phyloP scores from a whole-genome alignment of 2,888 invertebrate genomes.

The Drosophila infuscata region DNA sequence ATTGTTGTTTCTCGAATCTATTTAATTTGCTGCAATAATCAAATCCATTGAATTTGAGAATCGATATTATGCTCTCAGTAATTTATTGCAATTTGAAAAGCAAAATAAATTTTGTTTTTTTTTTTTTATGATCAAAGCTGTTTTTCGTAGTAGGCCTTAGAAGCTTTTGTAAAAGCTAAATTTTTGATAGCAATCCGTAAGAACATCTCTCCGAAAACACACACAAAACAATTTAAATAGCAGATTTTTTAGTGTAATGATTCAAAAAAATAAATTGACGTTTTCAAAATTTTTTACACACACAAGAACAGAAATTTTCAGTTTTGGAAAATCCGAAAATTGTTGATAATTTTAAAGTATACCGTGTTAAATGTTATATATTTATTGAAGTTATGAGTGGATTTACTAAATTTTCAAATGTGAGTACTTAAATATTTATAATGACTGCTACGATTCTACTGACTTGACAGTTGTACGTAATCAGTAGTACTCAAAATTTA shows the following conservation, averaged over 20 bases:
- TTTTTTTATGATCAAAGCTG: neutral
- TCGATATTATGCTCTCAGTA: neutral
- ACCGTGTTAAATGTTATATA: neutral
- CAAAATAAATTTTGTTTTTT: neutral
- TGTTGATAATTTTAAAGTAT: neutral
- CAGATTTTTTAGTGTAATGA: slow-evolving; percentile 37
- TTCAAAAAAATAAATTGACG: slow-evolving; percentile 1
- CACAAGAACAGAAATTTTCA: neutral
- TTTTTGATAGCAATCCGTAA: neutral
- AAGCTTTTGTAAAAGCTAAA: neutral
- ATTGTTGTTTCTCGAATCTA: slow-evolving; percentile 54
- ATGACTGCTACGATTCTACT: neutral
- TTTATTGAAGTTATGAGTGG: neutral
- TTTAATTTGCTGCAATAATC: slow-evolving; percentile 25
- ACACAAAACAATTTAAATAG: slow-evolving; percentile 6
- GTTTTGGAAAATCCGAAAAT: neutral
- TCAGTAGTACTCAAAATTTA: neutral
- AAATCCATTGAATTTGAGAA: slow-evolving; percentile 30
- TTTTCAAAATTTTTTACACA: neutral
- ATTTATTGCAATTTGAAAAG: neutral
- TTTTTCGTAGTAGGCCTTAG: neutral
- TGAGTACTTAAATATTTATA: neutral
- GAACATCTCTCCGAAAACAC: slow-evolving; percentile 26
- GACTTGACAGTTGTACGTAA: neutral
- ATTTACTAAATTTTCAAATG: neutral